A percentile compares a stretch with the other conserved stretches of the same genome.
Evolutionary conservation across 2,113 vertebrate species (phyloP).

Genomic region (Aldabrachelys gigantea): DNA sequence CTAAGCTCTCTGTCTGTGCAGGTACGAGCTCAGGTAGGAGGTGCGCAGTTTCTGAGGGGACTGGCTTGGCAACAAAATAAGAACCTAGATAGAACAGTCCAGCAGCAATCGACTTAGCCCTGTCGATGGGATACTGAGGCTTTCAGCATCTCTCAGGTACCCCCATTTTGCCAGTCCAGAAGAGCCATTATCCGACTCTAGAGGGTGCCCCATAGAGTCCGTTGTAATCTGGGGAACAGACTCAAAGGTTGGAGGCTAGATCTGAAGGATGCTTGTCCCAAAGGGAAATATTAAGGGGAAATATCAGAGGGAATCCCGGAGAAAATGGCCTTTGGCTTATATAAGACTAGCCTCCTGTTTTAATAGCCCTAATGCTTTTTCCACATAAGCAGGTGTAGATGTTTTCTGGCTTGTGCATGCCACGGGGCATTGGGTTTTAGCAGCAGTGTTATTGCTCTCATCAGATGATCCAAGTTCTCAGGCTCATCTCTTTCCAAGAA

Average conservation of each 20-base stretch:
- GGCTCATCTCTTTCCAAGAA: slow-evolving; percentile 80
- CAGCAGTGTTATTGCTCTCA: slow-evolving; percentile 71
- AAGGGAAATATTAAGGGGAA: not conserved
- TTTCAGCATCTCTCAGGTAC: not conserved
- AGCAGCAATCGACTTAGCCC: not conserved
- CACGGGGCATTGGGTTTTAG: slow-evolving; percentile 67
- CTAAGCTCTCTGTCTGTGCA: not conserved
- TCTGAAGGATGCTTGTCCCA: accelerated
- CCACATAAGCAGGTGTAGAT: slow-evolving; percentile 69
- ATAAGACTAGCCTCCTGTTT: slow-evolving; percentile 44
- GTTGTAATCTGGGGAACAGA: not conserved
- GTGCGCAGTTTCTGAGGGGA: not conserved
- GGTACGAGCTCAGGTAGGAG: not conserved
- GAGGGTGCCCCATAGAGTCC: no score
- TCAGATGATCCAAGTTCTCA: slow-evolving; percentile 69
- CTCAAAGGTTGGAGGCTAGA: not conserved
- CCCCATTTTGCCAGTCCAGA: not conserved
- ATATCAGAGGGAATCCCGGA: not conserved
- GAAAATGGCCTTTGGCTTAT: slow-evolving; percentile 44
- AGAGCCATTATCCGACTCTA: not conserved
- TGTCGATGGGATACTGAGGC: not conserved
- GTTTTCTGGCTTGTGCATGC: slow-evolving; percentile 45
- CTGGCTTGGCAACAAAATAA: not conserved
- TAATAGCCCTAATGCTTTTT: slow-evolving; percentile 23
- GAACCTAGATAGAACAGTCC: not conserved